phyloP scores from a whole-genome alignment of 2,113 vertebrate species.

The Tupaia tana region DNA sequence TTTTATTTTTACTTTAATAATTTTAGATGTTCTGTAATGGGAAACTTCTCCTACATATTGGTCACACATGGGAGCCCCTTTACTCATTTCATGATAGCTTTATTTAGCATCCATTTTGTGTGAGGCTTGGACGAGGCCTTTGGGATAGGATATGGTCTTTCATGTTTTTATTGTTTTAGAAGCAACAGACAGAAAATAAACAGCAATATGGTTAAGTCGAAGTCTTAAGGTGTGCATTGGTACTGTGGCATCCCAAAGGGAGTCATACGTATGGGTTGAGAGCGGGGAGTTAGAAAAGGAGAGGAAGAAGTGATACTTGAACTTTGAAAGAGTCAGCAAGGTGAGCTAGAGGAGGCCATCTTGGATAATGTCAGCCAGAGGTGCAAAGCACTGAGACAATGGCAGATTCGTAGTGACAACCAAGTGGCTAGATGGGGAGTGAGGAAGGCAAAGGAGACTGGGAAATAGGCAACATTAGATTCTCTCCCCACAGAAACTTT shows the following conservation, averaged over 20 bases:
- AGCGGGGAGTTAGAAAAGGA: background rate
- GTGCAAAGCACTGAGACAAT: background rate
- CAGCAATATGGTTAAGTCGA: background rate
- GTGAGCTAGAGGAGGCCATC: background rate
- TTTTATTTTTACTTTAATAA: conserved; percentile 28
- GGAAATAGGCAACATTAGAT: background rate
- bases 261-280: background rate
- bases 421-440: background rate
- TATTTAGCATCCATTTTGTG: background rate
- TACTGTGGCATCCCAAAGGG: background rate
- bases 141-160: background rate
- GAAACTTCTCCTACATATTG: background rate
- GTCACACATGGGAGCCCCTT: background rate
- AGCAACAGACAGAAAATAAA: background rate
- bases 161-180: background rate
- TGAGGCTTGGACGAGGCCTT: background rate
- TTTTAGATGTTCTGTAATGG: background rate
- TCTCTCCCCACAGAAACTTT: background rate
- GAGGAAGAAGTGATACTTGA: background rate
- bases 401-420: background rate
- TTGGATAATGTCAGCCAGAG: background rate
- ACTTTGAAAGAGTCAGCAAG: background rate
- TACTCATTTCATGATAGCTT: background rate
- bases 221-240: background rate
- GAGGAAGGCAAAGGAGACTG: background rate